Base-by-base conservation (phyloP, 2,113 vertebrate species). In the Butorides virescens region DNA sequence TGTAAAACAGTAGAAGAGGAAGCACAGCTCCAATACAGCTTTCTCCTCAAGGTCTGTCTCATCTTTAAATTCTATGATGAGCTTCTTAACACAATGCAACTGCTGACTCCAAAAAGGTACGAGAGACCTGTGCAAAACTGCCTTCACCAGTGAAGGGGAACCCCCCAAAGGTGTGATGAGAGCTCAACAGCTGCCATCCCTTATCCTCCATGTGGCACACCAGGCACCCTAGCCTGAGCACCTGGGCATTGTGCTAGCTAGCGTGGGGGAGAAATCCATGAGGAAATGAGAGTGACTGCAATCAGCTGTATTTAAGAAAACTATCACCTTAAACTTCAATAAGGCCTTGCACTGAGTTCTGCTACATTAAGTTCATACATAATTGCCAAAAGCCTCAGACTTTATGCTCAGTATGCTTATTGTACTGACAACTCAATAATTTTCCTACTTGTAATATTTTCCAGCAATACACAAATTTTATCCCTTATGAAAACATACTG, bases 21-120 rank as follows among this genome's bases (percentile, higher is more conserved):
- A 62, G 8, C 1, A 1, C 0, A 0, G 12, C 36, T 81, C 26
- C 32, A 65, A 12, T 9, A 36, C 34, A 1, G 0, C 15, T 78
- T 94, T 42, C 37, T 75, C 56, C 15, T 22, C 10, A n/a, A 58
- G 10, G 5, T 36, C 52, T 73, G n/a, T 26, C 59, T 87, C 49
- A 23, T 27, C 39, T 65, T 72, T 44, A 76, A 89, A 56, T 10
- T 34, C 53, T 22, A 0, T 20, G 10, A 17, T 42, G 16, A 59
- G 6, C 26, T 81, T 34, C 77, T 74, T 71, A 32, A 32, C 10
- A 30, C 1, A 8, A 77, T 17, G 7, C 25, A 85, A 36, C 23
- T 27, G 50, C 65, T 52, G 11, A 15, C 13, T 70, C 36, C 17
- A 37, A 39, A 91, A 65, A 65, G 21, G 6, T 37, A 3, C 16